Evolutionary conservation across 2,797 vertebrate species (phyloP), one percentile per base, ranked within the genome.

Genomic region (Euphonia xanthogaster): DNA sequence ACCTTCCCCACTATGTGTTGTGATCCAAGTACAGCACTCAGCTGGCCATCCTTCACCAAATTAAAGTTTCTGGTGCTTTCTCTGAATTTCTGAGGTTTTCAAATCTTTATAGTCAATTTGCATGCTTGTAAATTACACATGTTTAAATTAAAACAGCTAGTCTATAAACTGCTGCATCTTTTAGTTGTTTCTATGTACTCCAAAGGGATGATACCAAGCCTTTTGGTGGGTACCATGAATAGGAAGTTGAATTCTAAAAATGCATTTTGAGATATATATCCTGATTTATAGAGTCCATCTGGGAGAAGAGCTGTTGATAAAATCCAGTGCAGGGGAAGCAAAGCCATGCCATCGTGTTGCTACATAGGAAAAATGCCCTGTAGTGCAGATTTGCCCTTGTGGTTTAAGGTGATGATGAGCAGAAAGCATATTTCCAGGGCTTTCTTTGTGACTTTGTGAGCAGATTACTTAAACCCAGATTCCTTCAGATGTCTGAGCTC

Each of bases 391-490:
- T 87, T 75, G 58, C 15, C 30, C 22, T 78, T 13, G 23, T 70
- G 61, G 15, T 93, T 88, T 74, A 73, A 88, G 70, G 82, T 37
- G 74, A 54, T 63, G 67, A 72, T 0, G 6, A 90, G 57, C 63
- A 88, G 71, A 90, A 93, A 92, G 44, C 2, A 2, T 77, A 54
- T 90, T 95, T 94, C 78, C 31, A 78, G 62, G 62, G 61, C 54
- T 91, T 89, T 70, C 70, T 81, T 14, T 75, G 37, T 65, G 72
- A 96, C 70, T 81, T 14, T 75, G 37, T 65, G 72, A 96, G 70
- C 66, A 91, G 85, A 81, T 94, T 94, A 66, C 54, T 90, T 88
- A 83, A 88, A 84, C 62, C 5, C 20, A 86, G 85, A 66, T 89
- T 72, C 66, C 33, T 72, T 96, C 93, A 78, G 78, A 74, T 88